A percentile compares a stretch with the other conserved stretches of the same genome.
Conservation (phyloP, 2,113 vertebrate genomes). For the Barnardius zonarius region DNA sequence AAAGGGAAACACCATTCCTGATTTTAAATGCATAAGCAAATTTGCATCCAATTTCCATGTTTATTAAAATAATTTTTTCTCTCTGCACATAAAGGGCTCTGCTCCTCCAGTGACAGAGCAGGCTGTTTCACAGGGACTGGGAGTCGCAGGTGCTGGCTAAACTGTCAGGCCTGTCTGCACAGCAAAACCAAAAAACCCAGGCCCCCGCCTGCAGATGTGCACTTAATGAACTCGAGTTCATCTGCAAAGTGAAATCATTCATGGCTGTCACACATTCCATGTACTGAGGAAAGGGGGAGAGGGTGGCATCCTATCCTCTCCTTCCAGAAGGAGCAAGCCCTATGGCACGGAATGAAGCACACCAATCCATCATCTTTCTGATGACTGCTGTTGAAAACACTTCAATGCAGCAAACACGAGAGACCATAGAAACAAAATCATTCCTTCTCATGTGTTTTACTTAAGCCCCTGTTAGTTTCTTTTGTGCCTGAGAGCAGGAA, state of each 20-base stretch:
- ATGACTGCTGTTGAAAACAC: background rate
- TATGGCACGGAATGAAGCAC: background rate
- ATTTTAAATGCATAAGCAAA: background rate
- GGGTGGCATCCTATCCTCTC: background rate
- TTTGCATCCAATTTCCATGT: background rate
- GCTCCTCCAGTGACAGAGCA: background rate
- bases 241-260: background rate
- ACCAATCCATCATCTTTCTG: rapidly evolving
- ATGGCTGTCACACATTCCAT: background rate
- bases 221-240: background rate
- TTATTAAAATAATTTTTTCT: background rate
- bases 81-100: background rate
- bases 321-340: background rate
- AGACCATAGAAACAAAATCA: background rate
- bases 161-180: background rate
- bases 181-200: background rate
- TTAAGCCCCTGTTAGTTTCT: background rate
- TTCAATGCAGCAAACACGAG: background rate
- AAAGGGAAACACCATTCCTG: background rate
- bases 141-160: background rate
- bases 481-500: background rate
- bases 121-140: background rate
- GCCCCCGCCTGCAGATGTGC: background rate
- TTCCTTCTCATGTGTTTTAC: background rate
- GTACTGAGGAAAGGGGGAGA: background rate